Conservation (phyloP, 2,888 invertebrate genomes). For the Arctia plantaginis region DNA sequence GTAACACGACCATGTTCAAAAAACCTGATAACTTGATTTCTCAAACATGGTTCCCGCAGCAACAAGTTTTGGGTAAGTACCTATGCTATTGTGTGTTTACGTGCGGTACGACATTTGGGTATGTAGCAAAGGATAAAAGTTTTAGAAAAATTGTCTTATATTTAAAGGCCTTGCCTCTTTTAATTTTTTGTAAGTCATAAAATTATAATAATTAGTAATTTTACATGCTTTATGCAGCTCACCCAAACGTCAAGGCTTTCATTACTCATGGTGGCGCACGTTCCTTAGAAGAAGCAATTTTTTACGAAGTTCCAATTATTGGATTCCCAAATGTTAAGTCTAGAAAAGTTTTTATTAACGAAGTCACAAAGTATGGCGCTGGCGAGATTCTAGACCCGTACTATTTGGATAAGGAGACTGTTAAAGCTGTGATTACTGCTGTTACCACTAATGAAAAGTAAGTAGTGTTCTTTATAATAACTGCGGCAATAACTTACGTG, state of each 20-base stretch:
- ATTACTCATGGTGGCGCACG: conserved; percentile 79
- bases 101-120: background rate
- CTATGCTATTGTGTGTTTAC: background rate
- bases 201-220: background rate
- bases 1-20: conserved; percentile 72
- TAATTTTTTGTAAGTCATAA: no score
- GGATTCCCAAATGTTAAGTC: conserved; percentile 75
- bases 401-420: conserved; percentile 69
- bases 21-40: conserved; percentile 79
- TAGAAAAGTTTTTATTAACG: conserved; percentile 72
- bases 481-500: background rate
- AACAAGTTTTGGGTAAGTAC: conserved; percentile 82
- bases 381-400: conserved; percentile 76
- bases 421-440: conserved; percentile 64
- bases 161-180: no score
- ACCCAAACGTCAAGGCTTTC: conserved; percentile 78
- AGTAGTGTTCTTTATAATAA: conserved; percentile 37
- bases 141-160: background rate
- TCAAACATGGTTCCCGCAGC: conserved; percentile 85
- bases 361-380: conserved; percentile 71
- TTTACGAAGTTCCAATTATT: conserved; percentile 76
- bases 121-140: background rate
- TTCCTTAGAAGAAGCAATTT: conserved; percentile 81
- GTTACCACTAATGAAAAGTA: conserved; percentile 70
- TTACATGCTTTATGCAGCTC: conserved; percentile 62